These are phyloP conservation scores for Pygmarrhopalites habei DNA, from an alignment of 1,140 invertebrate species.

Conservation along the genomic window DNA sequence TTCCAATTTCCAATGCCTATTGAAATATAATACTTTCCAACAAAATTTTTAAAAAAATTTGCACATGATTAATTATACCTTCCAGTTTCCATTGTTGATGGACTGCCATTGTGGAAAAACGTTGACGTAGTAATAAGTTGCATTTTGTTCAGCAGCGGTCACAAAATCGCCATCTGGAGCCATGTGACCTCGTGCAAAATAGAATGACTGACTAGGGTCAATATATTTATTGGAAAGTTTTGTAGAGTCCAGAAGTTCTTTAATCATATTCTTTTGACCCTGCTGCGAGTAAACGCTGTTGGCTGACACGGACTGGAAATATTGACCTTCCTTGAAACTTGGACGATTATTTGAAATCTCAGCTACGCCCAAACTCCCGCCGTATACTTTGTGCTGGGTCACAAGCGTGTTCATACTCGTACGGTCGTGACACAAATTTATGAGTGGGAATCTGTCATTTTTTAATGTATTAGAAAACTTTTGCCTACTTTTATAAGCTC, in stretches of 20 bases:
- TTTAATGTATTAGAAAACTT: too few relatives aligned
- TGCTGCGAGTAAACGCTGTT: conserved; percentile 17
- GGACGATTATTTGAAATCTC: conserved; percentile 30
- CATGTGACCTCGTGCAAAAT: conserved; percentile 49
- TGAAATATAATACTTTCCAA: neutral
- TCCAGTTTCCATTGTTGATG: conserved; percentile 38
- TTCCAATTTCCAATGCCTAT: conserved; percentile 26
- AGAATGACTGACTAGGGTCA: conserved; percentile 22
- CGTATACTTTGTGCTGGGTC: conserved; percentile 10
- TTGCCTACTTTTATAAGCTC: too few relatives aligned
- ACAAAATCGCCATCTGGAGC: conserved; percentile 51
- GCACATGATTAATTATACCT: conserved; percentile 22
- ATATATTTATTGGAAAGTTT: conserved; percentile 25
- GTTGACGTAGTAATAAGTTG: conserved; percentile 52
- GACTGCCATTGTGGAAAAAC: conserved; percentile 51
- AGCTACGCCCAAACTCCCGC: conserved; percentile 9
- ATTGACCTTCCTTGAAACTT: conserved; percentile 28
- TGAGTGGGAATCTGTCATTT: conserved; percentile 11
- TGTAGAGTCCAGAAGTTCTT: conserved; percentile 17
- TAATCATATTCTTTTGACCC: conserved; percentile 11
- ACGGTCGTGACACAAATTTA: conserved; percentile 16
- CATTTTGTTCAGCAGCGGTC: conserved; percentile 43
- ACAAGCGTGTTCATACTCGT: neutral
- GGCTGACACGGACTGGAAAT: conserved; percentile 19
- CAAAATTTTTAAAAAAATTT: too few relatives aligned